Percentiles rank a stretch among this genome's conserved stretches.
These are phyloP conservation scores for Grammomys surdaster DNA, from an alignment of 2,113 vertebrate genomes.

Conservation along the genomic window DNA sequence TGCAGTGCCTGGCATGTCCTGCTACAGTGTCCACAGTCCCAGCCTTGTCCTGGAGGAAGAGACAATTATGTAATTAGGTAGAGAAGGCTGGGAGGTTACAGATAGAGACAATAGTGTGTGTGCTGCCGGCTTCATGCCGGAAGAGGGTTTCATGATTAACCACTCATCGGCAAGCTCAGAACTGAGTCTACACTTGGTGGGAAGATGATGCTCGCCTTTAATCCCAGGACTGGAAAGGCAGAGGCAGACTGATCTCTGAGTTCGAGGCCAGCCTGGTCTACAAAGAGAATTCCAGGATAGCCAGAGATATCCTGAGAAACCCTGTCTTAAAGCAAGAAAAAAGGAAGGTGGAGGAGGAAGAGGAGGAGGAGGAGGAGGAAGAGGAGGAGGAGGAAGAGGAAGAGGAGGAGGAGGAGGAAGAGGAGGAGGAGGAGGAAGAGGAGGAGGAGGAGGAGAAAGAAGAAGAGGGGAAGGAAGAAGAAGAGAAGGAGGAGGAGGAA, in stretches of 20 bases:
- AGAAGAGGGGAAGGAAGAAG: neutral
- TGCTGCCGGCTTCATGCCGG: neutral
- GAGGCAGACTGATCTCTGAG: neutral
- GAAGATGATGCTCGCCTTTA: neutral
- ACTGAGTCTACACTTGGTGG: neutral
- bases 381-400: neutral
- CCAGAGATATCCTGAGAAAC: neutral
- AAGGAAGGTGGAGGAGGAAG: neutral
- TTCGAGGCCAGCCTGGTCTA: neutral
- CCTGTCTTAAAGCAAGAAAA: neutral
- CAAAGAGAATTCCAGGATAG: neutral
- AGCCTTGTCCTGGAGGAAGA: neutral
- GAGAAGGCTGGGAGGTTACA: neutral
- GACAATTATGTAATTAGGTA: neutral
- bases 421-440: too few species aligned
- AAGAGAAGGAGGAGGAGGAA: neutral
- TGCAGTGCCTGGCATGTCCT: neutral
- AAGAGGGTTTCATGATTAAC: neutral
- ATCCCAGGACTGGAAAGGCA: neutral
- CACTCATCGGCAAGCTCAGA: neutral
- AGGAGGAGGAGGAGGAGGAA: too few species aligned
- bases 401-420: neutral
- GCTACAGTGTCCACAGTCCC: neutral
- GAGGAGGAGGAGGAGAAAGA: neutral
- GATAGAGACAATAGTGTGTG: neutral